These are phyloP conservation scores for Calliscelio sp. DNA, from an alignment of 2,888 invertebrate species.

Conservation along the genomic window DNA sequence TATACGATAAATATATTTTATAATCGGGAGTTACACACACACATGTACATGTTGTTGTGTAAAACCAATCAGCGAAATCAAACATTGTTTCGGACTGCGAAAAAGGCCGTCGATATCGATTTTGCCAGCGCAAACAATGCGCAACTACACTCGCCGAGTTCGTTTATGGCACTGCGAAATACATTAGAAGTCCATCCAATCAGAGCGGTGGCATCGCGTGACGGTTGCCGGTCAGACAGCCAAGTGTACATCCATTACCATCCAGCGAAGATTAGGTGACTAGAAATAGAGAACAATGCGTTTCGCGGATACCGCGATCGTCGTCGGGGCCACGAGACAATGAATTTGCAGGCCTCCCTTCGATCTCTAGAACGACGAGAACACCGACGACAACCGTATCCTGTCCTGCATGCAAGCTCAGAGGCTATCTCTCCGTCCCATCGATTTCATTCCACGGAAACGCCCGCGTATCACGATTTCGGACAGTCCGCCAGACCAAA, in stretches of 20 bases:
- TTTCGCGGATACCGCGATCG: conserved; percentile 74
- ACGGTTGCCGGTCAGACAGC: conserved; percentile 58
- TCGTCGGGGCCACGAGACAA: conserved; percentile 67
- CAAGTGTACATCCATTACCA: conserved; percentile 52
- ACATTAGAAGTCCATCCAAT: conserved; percentile 62
- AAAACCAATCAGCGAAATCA: background rate
- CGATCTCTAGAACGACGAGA: conserved; percentile 61
- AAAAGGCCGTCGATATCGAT: conserved; percentile 20
- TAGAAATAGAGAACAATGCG: conserved; percentile 74
- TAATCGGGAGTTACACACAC: background rate
- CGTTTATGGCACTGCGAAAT: conserved; percentile 25
- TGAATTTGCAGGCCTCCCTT: conserved; percentile 62
- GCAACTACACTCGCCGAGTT: no score
- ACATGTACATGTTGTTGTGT: no score
- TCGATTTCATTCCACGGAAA: conserved; percentile 75
- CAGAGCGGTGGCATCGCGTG: conserved; percentile 65
- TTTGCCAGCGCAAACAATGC: background rate
- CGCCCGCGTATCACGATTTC: conserved; percentile 71
- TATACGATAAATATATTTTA: conserved; percentile 10
- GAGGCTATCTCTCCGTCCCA: conserved; percentile 81
- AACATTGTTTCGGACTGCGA: background rate
- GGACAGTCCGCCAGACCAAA: conserved; percentile 55
- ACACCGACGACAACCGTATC: conserved; percentile 79
- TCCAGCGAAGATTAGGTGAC: conserved; percentile 67
- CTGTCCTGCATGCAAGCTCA: conserved; percentile 79